Percentiles rank a stretch among this genome's conserved stretches.
Conservation (phyloP, 23 tunicate genomes). For the Ciona savignyi region DNA sequence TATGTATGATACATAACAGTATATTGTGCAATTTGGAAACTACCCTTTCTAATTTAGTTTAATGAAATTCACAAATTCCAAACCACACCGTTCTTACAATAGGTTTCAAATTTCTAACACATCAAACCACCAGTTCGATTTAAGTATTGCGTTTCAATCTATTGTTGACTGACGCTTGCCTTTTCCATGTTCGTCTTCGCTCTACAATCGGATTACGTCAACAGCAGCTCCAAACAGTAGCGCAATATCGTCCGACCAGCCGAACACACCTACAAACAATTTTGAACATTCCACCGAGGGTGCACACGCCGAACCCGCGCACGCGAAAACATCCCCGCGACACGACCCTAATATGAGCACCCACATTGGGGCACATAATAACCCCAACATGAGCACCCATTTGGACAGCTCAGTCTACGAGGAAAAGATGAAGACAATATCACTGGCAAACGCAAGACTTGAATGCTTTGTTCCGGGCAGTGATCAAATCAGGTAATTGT, state of each 20-base stretch:
- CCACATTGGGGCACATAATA: not conserved
- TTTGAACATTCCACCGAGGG: not conserved
- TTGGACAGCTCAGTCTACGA: slow-evolving; percentile 7
- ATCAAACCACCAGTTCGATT: too few species aligned
- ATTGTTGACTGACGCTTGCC: too few species aligned
- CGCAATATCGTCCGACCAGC: slow-evolving; percentile 33
- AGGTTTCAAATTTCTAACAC: too few species aligned
- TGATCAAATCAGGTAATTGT: slow-evolving; percentile 25
- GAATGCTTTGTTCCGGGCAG: slow-evolving; percentile 9
- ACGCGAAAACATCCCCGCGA: not conserved
- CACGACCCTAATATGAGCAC: not conserved
- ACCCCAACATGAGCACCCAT: slow-evolving; percentile 23
- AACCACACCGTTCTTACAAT: too few species aligned
- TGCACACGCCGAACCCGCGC: not conserved
- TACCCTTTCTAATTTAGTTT: too few species aligned
- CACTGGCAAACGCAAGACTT: slow-evolving; percentile 18
- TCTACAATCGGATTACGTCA: not conserved
- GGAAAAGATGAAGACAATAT: slow-evolving; percentile 2
- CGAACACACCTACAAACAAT: slow-evolving; percentile 6
- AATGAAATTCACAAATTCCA: too few species aligned
- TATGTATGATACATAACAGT: too few species aligned
- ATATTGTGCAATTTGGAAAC: too few species aligned
- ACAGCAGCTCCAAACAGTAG: slow-evolving; percentile 18
- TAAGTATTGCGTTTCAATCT: too few species aligned
- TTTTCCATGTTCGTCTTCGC: too few species aligned